Evolutionary conservation across 2,113 vertebrate species (phyloP), one percentile per base, ranked within the genome.

Genomic region (Todiramphus chloris): DNA sequence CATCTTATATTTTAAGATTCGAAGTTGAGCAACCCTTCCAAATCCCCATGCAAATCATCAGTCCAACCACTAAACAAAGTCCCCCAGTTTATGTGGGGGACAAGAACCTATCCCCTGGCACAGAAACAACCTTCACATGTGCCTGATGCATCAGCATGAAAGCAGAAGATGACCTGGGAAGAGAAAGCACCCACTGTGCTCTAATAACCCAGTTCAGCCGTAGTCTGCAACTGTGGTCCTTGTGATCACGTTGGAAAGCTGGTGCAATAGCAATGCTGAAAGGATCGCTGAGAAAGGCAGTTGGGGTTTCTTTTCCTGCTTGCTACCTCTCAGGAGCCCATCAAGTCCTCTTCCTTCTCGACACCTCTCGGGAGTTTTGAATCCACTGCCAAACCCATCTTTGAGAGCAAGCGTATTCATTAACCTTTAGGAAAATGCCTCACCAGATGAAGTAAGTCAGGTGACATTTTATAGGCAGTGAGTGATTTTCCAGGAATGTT

Each of bases 241-340:
- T 0, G 0, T 1, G 3, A 66, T 12, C 2, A 1, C 0, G 1
- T 3, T 0, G 1, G 50, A 66, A 27, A 76, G 30, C 68, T 0
- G 4, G 8, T 28, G 31, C 31, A 50, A 58, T 1, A 58, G 37
- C 41, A 62, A 9, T 19, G 27, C 0, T 33, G 55, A 37, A 86
- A 37, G 11, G 10, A 35, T 28, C 9, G 1, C 0, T 11, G 24
- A 69, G 78, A 90, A 90, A 83, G 27, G 24, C n/a, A 76, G 18
- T 1, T 33, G 74, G 24, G 37, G 53, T 76, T 39, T 12, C 25
- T 66, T 30, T 35, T 74, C 21, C 67, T 72, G 79, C 70, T 77
- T 58, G 28, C 30, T 35, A 58, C 21, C n/a, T 72, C 68, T 77
- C 16, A 44, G 63, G 21, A 90, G 21, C 33, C 55, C 81, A 19